Evolutionary conservation across 2,797 vertebrate species (phyloP), one percentile per base, ranked within the genome.

Genomic region (Gadopsis marmoratus): DNA sequence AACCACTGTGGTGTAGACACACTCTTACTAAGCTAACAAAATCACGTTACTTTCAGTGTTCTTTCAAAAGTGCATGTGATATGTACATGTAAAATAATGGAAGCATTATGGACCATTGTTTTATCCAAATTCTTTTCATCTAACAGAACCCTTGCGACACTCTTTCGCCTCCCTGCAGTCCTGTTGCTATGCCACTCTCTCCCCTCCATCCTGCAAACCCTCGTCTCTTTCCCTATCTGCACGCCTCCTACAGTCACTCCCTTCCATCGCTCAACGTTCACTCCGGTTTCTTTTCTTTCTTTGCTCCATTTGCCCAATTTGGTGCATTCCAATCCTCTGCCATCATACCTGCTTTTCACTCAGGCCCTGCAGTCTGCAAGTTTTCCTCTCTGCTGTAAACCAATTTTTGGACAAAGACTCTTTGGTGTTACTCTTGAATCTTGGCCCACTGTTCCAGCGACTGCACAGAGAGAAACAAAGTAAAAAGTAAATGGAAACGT

Each of bases 311-410:
- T 81, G 85, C 76, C 88, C 85, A 81, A 81, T 83, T 90, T 87
- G 72, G 62, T 37, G 59, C 94, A 96, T 96, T 96, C 95, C 95
- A 62, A 91, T 93, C 91, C 78, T 72, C 81, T 95, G 85, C 71
- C 91, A 93, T 96, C 95, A 96, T 93, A 91, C 90, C 92, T 94
- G 87, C 69, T 79, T 91, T 91, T 91, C 87, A 90, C 81, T 84
- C 71, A 68, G 79, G 65, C 77, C 64, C 64, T 62, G 51, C 78
- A 39, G 79, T 53, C 43, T 55, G 70, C 37, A 71, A 82, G 41
- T 82, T 86, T 84, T 78, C 64, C 79, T 80, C 76, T 73, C 86
- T 73, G 78, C 81, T 76, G 83, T 89, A 87, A 90, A 89, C 79
- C 71, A 76, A 59, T 43, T 58, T 81, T 54, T 75, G 88, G 75